These are phyloP conservation scores for Odocoileus virginianus DNA, from an alignment of 2,113 vertebrate species.

Conservation along the genomic window DNA sequence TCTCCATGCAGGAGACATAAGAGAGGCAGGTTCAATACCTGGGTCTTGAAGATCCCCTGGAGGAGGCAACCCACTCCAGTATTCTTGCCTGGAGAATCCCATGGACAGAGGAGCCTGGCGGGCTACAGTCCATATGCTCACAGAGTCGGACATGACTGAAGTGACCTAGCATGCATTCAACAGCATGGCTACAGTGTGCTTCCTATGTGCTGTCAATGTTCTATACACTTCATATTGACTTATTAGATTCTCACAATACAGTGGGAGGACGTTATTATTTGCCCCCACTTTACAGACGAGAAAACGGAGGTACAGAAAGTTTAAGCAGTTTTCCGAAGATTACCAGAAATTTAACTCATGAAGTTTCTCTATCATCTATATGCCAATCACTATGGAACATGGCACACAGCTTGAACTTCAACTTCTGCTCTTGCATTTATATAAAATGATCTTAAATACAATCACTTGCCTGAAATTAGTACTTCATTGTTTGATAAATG, in stretches of 20 bases:
- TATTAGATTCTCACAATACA: not conserved
- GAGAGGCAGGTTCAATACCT: not conserved
- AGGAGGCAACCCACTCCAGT: not conserved
- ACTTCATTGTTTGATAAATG: not conserved
- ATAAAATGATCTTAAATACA: not conserved
- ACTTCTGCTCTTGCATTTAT: not conserved
- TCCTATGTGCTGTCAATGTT: accelerated
- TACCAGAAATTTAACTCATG: not conserved
- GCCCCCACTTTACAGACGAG: not conserved
- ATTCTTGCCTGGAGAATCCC: not conserved
- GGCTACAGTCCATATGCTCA: not conserved
- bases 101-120: not conserved
- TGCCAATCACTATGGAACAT: not conserved
- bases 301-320: not conserved
- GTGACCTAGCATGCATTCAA: not conserved
- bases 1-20: not conserved
- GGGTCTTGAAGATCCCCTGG: not conserved
- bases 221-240: not conserved
- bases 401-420: not conserved
- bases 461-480: not conserved
- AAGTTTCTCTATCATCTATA: not conserved
- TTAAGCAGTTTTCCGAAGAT: not conserved
- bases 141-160: not conserved
- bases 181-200: accelerated
- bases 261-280: not conserved